Evolutionary conservation across 2,113 vertebrate species (phyloP), one percentile per base, ranked within the genome.

Genomic region (Sphaerodactylus townsendi): DNA sequence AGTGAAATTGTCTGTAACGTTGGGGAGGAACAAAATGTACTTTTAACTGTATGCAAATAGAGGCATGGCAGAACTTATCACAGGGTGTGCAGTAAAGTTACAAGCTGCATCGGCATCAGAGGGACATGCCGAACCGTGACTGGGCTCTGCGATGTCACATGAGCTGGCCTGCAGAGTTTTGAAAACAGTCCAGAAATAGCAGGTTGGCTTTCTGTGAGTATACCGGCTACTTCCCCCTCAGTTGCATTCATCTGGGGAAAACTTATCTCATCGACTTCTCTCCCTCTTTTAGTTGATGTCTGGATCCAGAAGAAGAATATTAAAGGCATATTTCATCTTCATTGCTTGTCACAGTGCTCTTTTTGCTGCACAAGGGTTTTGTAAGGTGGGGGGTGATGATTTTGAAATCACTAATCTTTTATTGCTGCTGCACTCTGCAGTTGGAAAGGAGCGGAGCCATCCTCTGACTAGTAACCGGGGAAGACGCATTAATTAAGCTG

Each of bases 21-120:
- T 35, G 39, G 48, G 48, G 48, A 59, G 53, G 65, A 84, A 77
- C 74, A 84, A 77, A 77, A 56, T 41, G 48, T 84, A 69, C 62
- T 56, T 82, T 64, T 39, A 83, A 84, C 48, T 44, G 13, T 77
- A 77, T 59, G 74, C 65, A 76, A 69, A 84, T 72, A 13, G 28
- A 37, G 59, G 25, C 37, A n/a, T 25, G 48, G 33, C 28, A 71
- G 46, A 39, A 76, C 10, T 68, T 56, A 50, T 10, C 35, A 33
- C 44, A 53, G 79, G 33, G 37, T 23, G 46, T 41, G 82, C 46
- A 15, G 46, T 77, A 41, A 70, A 28, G 35, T 56, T 69, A 33
- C 25, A n/a, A 62, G 8, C 37, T 77, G 64, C 23, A 11, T 66
- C 17, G 33, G 10, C 39, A 65, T n/a, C 59, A 25, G 37, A 28